Base-by-base conservation (phyloP, 1,140 invertebrate genomes). In the Drosophila takahashii region DNA sequence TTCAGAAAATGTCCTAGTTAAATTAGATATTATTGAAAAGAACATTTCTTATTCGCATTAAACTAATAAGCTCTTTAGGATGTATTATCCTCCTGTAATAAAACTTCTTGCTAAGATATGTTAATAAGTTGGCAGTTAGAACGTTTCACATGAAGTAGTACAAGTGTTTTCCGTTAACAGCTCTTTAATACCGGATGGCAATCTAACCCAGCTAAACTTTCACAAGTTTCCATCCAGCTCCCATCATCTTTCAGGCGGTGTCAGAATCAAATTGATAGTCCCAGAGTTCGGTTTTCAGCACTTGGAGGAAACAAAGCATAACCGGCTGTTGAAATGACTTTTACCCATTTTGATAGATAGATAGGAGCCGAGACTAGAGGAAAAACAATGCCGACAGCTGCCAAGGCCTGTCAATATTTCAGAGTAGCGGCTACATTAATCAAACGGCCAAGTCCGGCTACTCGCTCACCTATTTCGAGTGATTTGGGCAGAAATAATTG, bases 401-500 rank as follows among this genome's bases (percentile, higher is more conserved):
- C 42, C 52, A 62, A 57, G 62, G 58, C 81, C 72, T 67, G 74
- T 86, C 81, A 86, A 85, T 85, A 71, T 78, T 81, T 81, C 62
- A 86, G 64, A 70, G 74, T 51, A 74, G 60, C 79, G 52, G 62
- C 73, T 70, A 78, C 81, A 85, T 85, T 85, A 85, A 85, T 85
- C 81, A 81, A 85, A 81, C 73, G 26, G 44, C 15, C 69, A 32
- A 58, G 65, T 54, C 22, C 10, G 22, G 22, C 22, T 2, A 11
- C 48, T 45, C 22, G 32, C 42, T 36, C 36, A 52, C 62, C 64
- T 70, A 70, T 69, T 70, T 42, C 48, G 53, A 54, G 71, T 67
- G 77, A 80, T 65, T 85, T 73, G 45, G 61, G 41, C 66, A 69
- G 73, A 77, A 86, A 85, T 85, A 85, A 86, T 86, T 85, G 83